Conservation (phyloP, 2,797 vertebrate species). For the Sparidentex hasta region DNA sequence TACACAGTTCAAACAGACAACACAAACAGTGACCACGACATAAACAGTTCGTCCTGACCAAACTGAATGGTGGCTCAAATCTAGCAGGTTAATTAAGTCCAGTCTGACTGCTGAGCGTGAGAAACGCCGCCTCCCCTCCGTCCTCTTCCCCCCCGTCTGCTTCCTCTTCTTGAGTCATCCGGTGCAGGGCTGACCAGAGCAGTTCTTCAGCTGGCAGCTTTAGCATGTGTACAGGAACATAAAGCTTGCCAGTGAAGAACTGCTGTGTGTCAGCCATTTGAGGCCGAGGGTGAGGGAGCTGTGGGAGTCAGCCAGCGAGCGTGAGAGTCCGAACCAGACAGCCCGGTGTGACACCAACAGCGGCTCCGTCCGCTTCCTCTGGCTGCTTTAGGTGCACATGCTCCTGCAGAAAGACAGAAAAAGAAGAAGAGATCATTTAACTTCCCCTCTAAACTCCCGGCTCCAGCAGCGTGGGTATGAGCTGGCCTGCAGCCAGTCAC, state of each 20-base stretch:
- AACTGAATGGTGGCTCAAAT: background rate
- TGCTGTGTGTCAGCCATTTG: slow-evolving; percentile 92
- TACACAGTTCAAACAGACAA: slow-evolving; percentile 6
- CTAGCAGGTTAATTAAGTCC: slow-evolving; percentile 31
- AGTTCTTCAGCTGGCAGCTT: slow-evolving; percentile 99
- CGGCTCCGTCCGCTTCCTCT: slow-evolving; percentile 26
- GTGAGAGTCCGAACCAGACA: slow-evolving; percentile 20
- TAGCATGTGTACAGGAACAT: slow-evolving; percentile 96
- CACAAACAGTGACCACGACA: background rate
- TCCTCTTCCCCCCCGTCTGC: slow-evolving; percentile 20
- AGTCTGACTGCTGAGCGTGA: slow-evolving; percentile 26
- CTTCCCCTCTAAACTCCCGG: slow-evolving; percentile 59
- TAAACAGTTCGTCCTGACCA: background rate
- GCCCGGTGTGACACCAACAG: slow-evolving; percentile 22
- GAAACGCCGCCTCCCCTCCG: slow-evolving; percentile 39
- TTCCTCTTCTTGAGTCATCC: slow-evolving; percentile 61
- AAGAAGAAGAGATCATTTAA: slow-evolving; percentile 59
- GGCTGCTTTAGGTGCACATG: slow-evolving; percentile 30
- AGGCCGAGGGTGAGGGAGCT: slow-evolving; percentile 17
- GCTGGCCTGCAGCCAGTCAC: slow-evolving; percentile 62
- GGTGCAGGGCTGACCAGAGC: slow-evolving; percentile 92
- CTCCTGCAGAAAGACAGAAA: slow-evolving; percentile 60
- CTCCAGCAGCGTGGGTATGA: slow-evolving; percentile 59
- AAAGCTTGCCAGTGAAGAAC: slow-evolving; percentile 99
- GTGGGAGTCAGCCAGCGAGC: slow-evolving; percentile 44